A percentile compares a stretch with the other conserved stretches of the same genome.
Evolutionary conservation across 2,888 invertebrate species (phyloP).

Genomic region (Chalcosyrphus nemorum): DNA sequence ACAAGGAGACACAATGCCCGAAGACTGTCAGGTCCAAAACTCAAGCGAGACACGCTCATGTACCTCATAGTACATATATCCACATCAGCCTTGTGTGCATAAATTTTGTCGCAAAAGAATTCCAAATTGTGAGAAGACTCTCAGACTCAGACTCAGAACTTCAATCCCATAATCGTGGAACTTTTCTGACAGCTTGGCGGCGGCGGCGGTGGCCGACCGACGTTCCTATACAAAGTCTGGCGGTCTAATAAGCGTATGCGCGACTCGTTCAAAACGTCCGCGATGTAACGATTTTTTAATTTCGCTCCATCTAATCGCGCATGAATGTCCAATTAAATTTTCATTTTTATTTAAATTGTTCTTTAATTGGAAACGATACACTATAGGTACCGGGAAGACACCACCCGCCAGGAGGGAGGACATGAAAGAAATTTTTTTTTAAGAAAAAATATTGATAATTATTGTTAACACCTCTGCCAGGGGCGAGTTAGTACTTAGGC

Average conservation of each 20-base stretch:
- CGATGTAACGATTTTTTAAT: constrained; percentile 72
- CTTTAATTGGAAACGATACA: constrained; percentile 65
- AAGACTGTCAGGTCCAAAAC: constrained; percentile 53
- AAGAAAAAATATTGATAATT: constrained; percentile 44
- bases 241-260: constrained; percentile 72
- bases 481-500: constrained; percentile 18
- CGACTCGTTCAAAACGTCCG: constrained; percentile 72
- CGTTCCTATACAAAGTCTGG: constrained; percentile 1
- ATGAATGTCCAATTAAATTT: constrained; percentile 72
- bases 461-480: constrained; percentile 31
- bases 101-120: constrained; percentile 61
- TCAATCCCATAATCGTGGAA: constrained; percentile 36
- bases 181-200: constrained; percentile 51
- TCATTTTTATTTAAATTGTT: constrained; percentile 71
- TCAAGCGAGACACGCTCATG: constrained; percentile 27
- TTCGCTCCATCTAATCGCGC: constrained; percentile 73
- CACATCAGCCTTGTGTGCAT: constrained; percentile 38
- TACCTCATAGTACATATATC: background rate
- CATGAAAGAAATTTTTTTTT: constrained; percentile 3
- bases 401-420: background rate
- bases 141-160: constrained; percentile 20
- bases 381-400: background rate
- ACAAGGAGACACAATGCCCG: constrained; percentile 52
- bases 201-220: background rate
- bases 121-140: constrained; percentile 53